A percentile compares a stretch with the other conserved stretches of the same genome.
Conservation (phyloP, 2,113 vertebrate species). For the Butastur rufipennis region DNA sequence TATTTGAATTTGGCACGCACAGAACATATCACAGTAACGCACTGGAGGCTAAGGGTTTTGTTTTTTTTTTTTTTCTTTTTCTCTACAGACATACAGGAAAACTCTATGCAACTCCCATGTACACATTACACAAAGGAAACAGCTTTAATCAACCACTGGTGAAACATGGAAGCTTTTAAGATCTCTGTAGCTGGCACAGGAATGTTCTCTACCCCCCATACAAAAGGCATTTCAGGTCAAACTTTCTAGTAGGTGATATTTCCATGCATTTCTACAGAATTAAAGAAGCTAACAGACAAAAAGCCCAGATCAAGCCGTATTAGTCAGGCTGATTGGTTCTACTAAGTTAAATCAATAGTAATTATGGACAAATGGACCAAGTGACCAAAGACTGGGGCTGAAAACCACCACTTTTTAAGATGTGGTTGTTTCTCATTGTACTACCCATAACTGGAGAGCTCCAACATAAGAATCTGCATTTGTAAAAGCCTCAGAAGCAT, state of each 20-base stretch:
- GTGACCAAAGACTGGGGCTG: slow-evolving; percentile 39
- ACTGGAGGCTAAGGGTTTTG: slow-evolving; percentile 42
- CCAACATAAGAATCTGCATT: not conserved
- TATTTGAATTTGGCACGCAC: slow-evolving; percentile 35
- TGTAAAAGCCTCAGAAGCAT: slow-evolving; percentile 51
- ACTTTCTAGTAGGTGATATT: slow-evolving; percentile 51
- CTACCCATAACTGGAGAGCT: not conserved
- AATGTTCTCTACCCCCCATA: slow-evolving; percentile 41
- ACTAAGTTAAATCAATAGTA: slow-evolving; percentile 51
- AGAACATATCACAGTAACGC: slow-evolving; percentile 48
- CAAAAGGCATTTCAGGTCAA: slow-evolving; percentile 64
- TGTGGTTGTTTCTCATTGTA: not conserved
- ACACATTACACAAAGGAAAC: slow-evolving; percentile 64
- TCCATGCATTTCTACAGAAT: slow-evolving; percentile 64
- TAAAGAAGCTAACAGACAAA: slow-evolving; percentile 60
- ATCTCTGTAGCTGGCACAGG: slow-evolving; percentile 60
- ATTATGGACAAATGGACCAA: slow-evolving; percentile 59
- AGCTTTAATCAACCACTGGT: slow-evolving; percentile 65
- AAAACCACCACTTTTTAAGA: not conserved
- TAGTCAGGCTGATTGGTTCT: slow-evolving; percentile 45
- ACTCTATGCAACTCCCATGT: slow-evolving; percentile 72
- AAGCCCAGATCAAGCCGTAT: slow-evolving; percentile 4
- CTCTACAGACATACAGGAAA: slow-evolving; percentile 65
- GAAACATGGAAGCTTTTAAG: slow-evolving; percentile 60
- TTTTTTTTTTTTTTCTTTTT: not conserved